Base-by-base conservation (phyloP, 2,888 invertebrate species). In the Tetragonisca angustula region DNA sequence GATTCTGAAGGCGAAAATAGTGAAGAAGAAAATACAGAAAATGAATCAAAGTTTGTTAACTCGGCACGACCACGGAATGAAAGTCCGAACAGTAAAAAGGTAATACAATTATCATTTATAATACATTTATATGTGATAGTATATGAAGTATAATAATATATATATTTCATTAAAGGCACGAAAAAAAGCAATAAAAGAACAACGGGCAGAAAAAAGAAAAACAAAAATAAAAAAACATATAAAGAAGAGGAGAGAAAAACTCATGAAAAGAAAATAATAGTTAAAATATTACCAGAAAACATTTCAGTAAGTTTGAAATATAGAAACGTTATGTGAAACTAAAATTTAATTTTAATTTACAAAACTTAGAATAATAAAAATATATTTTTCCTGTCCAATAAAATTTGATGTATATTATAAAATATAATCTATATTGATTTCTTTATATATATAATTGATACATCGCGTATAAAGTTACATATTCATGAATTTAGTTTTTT, bases 211-310 rank as follows among this genome's bases (percentile, higher is more conserved):
- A 89, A 98, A 97, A 92, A 96, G 99, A 71, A 98, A 98, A 95
- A 95, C 95, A 0, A 99, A 99, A 95, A 96, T 97, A 0, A 98
- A 98, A 91, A 99, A 99, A 94, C 98, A 99, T 94, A 94, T 99
- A 0, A 99, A 99, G 93, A 99, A 99, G 92, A 96, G 97, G 87
- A 97, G 97, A 92, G 98, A 98, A 92, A 97, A 88, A 70, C 21
- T 86, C 49, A 62, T 85, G 15, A 93, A 90, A 76, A 92, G 92
- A 71, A 94, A 92, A 87, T 92, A 90, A 89, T 82, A 75, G 11
- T 21, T 56, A 17, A 67, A 71, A n/a, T 61, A 21, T n/a, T 49
- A 52, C 50, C 56, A n/a, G n/a, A 27, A 70, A 0, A 56, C 24
- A 61, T 24, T 67, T 2, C 43, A n/a, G 27, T 0, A 43, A 61